These are phyloP conservation scores for Pyrrhosoma nymphula DNA, from an alignment of 2,888 invertebrate genomes.

Conservation along the genomic window DNA sequence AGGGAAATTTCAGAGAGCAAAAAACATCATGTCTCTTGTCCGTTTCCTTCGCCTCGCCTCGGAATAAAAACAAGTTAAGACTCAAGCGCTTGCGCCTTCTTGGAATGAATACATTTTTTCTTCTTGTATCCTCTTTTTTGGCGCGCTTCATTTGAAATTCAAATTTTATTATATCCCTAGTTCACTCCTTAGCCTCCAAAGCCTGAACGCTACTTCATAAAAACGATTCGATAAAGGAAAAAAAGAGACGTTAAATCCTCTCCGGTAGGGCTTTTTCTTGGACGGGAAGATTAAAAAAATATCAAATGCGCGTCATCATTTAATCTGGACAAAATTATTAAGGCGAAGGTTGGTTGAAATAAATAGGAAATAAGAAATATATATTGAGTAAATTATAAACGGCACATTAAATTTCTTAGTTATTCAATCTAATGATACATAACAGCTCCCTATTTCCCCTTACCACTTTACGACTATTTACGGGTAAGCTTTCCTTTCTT, in stretches of 20 bases:
- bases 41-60: background rate
- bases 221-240: background rate
- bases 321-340: background rate
- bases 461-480: no score
- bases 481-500: no score
- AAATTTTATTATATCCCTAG: slow-evolving; percentile 35
- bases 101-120: background rate
- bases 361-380: background rate
- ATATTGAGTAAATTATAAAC: no score
- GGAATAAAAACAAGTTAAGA: background rate
- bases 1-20: background rate
- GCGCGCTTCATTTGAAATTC: background rate
- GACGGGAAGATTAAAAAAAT: background rate
- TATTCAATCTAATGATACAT: no score
- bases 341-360: background rate
- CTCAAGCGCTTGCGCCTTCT: background rate
- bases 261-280: background rate
- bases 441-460: no score
- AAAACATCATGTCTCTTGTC: background rate
- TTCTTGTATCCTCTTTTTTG: background rate
- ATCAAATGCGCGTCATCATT: background rate
- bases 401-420: no score
- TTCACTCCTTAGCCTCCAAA: background rate
- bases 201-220: background rate
- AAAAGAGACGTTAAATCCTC: background rate